These are phyloP conservation scores for Microctenopoma stevenorrisi DNA, from an alignment of 2,797 vertebrate species.

Conservation along the genomic window DNA sequence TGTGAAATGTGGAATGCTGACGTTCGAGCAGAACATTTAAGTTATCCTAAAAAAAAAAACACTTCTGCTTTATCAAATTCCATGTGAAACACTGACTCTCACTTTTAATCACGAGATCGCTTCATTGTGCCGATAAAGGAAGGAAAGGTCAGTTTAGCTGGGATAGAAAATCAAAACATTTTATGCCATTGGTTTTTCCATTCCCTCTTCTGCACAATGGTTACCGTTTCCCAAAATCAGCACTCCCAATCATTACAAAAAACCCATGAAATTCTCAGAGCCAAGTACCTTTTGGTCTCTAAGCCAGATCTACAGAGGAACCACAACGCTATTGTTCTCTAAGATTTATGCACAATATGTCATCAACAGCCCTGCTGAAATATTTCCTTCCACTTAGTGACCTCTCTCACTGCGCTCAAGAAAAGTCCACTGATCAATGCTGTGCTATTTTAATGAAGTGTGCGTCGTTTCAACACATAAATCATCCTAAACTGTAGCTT, in stretches of 20 bases:
- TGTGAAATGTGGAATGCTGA: constrained; percentile 4
- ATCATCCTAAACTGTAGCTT: no score
- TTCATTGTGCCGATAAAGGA: constrained; percentile 32
- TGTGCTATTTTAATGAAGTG: not conserved
- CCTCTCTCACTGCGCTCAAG: constrained; percentile 24
- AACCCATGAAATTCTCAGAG: constrained; percentile 29
- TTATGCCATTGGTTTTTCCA: constrained; percentile 50
- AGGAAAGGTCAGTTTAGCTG: constrained; percentile 40
- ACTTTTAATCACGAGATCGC: constrained; percentile 46
- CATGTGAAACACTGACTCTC: constrained; percentile 32
- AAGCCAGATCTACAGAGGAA: constrained; percentile 45
- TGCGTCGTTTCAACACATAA: constrained; percentile 1
- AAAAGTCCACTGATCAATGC: constrained; percentile 6
- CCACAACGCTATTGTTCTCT: constrained; percentile 56
- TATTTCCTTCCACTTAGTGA: constrained; percentile 56
- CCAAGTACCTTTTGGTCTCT: constrained; percentile 43
- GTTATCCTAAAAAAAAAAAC: not conserved
- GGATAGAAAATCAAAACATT: constrained; percentile 40
- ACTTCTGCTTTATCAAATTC: constrained; percentile 16
- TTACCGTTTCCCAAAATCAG: constrained; percentile 56
- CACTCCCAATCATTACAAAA: constrained; percentile 40
- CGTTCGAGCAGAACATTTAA: constrained; percentile 7
- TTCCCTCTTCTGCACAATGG: constrained; percentile 51
- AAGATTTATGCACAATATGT: constrained; percentile 57
- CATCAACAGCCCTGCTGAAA: constrained; percentile 42